Evolutionary conservation across 2,113 vertebrate genomes (phyloP), one percentile per base, ranked within the genome.

Genomic region (Notothenia rossii): DNA sequence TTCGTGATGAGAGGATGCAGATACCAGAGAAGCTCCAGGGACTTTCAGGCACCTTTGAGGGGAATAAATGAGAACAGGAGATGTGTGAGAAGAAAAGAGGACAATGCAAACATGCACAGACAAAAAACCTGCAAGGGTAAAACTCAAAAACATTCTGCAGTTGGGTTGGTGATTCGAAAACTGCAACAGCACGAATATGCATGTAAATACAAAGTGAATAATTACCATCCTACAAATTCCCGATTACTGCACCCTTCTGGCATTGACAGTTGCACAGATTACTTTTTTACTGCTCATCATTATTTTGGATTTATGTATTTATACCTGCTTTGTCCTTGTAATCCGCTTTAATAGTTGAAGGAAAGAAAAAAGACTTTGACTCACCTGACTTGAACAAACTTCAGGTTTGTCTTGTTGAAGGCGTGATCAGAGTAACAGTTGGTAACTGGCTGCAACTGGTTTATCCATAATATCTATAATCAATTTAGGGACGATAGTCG

Each of bases 51-150:
- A n/a, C 7, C 45, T 58, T 59, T 9, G 49, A 43, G 29, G 14
- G 53, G 20, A 74, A 48, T 75, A 12, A 43, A 62, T 55, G 63
- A 29, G 48, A 86, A 91, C 45, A 77, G 15, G 79, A 91, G 77
- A 90, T 65, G 33, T 65, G 85, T 91, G 92, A 74, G 90, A 90
- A 63, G 49, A 40, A 4, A 9, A 25, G 10, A 62, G 50, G 22
- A 62, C 61, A 54, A 10, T 10, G 18, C 9, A 65, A 43, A 66
- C 50, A 60, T n/a, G 48, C 48, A 60, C n/a, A 29, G n/a, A 74
- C 7, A 6, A 40, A 40, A 40, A 40, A 40, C 7, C 36, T 8
- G 36, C 36, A 40, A 66, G 59, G 58, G 3, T 5, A 36, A 46
- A 10, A 22, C 9, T 50, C 4, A 43, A 59, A 45, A 54, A 48